These are phyloP conservation scores for Tenthredo scrophulariae DNA, from an alignment of 2,888 invertebrate species.

Conservation along the genomic window DNA sequence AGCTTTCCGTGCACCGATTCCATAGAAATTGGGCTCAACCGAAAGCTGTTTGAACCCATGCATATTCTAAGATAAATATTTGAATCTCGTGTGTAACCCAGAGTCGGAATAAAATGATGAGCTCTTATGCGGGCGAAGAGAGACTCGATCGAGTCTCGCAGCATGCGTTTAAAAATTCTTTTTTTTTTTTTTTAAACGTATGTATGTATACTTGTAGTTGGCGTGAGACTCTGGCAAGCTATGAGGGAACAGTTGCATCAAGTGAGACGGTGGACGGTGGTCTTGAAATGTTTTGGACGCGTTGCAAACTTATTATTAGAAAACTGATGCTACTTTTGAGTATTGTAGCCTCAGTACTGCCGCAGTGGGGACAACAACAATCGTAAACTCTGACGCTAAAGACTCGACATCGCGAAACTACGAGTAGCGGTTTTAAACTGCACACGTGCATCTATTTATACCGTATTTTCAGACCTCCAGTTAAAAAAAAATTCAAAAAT, in stretches of 20 bases:
- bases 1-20: no score
- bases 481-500: not conserved
- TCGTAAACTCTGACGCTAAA: slow-evolving; percentile 23
- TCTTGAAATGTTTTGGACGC: slow-evolving; percentile 51
- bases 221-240: not conserved
- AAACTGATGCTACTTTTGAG: slow-evolving; percentile 31
- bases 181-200: no score
- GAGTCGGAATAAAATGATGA: no score
- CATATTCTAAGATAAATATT: no score
- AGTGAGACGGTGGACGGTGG: not conserved
- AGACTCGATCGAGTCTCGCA: no score
- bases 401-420: not conserved
- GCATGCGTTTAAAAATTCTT: no score
- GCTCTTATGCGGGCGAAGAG: no score
- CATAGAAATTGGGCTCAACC: no score
- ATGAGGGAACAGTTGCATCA: slow-evolving; percentile 5
- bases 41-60: no score
- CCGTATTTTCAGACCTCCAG: not conserved
- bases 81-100: no score
- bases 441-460: slow-evolving; percentile 3
- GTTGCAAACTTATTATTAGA: slow-evolving; percentile 50
- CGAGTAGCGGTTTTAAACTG: not conserved
- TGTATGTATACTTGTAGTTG: no score
- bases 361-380: slow-evolving; percentile 16
- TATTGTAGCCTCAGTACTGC: slow-evolving; percentile 6